phyloP scores from a whole-genome alignment of 2,113 vertebrate genomes.

The Vidua chalybeata region DNA sequence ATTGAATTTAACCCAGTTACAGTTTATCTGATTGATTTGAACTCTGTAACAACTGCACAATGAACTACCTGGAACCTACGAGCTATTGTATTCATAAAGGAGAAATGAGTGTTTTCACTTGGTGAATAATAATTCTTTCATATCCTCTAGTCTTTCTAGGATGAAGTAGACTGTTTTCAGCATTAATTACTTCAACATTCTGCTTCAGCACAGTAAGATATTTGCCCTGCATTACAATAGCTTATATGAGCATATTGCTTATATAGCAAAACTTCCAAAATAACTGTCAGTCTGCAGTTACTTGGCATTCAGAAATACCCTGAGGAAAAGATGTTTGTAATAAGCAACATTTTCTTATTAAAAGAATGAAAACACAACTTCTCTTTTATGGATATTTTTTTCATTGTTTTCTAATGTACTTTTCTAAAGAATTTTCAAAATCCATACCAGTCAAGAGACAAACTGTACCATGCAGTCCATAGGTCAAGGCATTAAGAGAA shows the following conservation, averaged over 20 bases:
- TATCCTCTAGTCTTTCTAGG: background rate
- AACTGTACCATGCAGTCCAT: background rate
- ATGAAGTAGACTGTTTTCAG: background rate
- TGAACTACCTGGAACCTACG: background rate
- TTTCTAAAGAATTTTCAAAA: background rate
- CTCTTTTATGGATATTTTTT: background rate
- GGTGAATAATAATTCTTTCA: background rate
- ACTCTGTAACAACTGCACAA: background rate
- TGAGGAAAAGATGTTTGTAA: background rate
- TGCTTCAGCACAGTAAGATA: background rate
- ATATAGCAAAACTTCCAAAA: background rate
- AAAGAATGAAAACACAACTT: background rate
- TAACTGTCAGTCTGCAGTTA: background rate
- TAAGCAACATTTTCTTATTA: background rate
- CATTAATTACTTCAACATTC: background rate
- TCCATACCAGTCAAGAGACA: background rate
- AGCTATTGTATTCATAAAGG: background rate
- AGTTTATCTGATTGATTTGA: background rate
- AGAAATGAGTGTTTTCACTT: background rate
- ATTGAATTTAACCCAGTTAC: background rate
- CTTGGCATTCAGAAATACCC: background rate
- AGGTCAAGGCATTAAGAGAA: background rate
- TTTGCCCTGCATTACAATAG: background rate
- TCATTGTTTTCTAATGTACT: background rate
- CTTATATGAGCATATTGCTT: background rate